Evolutionary conservation across 2,113 vertebrate species (phyloP).

Genomic region (Sminthopsis crassicaudata): DNA sequence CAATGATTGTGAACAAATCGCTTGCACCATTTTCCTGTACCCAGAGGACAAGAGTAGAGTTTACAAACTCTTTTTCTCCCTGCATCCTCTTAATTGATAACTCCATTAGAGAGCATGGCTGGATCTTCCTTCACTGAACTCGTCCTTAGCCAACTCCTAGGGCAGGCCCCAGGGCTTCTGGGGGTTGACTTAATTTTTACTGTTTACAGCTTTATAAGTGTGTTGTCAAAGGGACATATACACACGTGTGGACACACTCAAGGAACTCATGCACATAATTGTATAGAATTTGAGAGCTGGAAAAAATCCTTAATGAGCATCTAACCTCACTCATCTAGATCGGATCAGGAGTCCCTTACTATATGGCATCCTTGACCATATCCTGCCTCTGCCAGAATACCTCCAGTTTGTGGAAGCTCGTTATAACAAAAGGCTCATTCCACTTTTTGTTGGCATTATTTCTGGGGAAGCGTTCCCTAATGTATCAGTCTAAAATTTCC

Average conservation of each 20-base stretch:
- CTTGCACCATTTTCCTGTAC: not conserved
- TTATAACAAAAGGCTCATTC: not conserved
- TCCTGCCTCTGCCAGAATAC: not conserved
- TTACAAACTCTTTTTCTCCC: not conserved
- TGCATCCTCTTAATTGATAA: not conserved
- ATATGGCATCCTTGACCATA: not conserved
- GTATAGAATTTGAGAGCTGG: not conserved
- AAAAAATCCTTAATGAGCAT: not conserved
- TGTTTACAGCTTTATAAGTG: not conserved
- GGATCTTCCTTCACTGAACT: not conserved
- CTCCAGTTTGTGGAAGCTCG: not conserved
- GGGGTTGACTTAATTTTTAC: not conserved
- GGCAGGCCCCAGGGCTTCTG: not conserved
- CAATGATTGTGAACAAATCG: not conserved
- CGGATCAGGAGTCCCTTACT: not conserved
- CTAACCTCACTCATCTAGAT: not conserved
- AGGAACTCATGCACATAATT: not conserved
- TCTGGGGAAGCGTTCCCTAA: not conserved
- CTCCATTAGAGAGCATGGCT: not conserved
- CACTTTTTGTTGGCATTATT: not conserved
- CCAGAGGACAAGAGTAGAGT: not conserved
- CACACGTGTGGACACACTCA: not conserved
- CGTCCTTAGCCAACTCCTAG: not conserved
- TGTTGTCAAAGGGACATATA: not conserved
- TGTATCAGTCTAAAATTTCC: not conserved